phyloP scores from a whole-genome alignment of 2,797 vertebrate species.

The Etheostoma nigrum region DNA sequence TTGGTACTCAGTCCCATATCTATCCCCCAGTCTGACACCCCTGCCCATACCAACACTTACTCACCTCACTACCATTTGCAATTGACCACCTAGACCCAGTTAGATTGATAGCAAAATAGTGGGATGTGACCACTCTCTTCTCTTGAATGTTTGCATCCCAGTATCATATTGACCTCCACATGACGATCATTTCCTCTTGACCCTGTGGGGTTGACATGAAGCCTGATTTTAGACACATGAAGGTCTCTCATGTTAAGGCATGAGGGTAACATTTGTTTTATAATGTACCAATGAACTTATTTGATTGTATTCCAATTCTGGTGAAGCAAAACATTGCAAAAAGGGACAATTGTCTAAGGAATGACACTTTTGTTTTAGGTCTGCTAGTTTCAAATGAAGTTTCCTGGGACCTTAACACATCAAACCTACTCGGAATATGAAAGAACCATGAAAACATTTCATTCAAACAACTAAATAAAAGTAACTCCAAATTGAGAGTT shows the following conservation, averaged over 20 bases:
- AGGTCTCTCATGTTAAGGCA: no score
- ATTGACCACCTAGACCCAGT: conserved; percentile 25
- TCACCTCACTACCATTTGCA: conserved; percentile 9
- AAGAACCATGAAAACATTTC: conserved; percentile 5
- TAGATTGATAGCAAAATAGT: conserved; percentile 34
- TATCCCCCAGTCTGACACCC: no score
- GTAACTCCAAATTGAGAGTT: conserved; percentile 1
- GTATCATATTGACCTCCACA: conserved; percentile 30
- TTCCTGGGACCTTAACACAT: background rate
- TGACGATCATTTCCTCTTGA: conserved; percentile 35
- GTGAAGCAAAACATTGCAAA: no score
- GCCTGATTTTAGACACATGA: no score
- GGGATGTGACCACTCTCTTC: conserved; percentile 13
- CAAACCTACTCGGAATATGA: conserved; percentile 10
- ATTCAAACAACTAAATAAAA: conserved; percentile 1
- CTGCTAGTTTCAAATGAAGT: background rate
- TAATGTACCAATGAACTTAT: no score
- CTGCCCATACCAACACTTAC: background rate
- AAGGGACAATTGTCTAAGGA: no score
- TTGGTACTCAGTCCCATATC: no score
- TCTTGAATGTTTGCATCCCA: conserved; percentile 45
- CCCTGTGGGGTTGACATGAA: background rate
- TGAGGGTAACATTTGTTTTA: no score
- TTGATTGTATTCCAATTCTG: no score
- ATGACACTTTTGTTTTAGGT: no score